phyloP scores from a whole-genome alignment of 2,888 invertebrate species.

The Reticulitermes lucifugus region DNA sequence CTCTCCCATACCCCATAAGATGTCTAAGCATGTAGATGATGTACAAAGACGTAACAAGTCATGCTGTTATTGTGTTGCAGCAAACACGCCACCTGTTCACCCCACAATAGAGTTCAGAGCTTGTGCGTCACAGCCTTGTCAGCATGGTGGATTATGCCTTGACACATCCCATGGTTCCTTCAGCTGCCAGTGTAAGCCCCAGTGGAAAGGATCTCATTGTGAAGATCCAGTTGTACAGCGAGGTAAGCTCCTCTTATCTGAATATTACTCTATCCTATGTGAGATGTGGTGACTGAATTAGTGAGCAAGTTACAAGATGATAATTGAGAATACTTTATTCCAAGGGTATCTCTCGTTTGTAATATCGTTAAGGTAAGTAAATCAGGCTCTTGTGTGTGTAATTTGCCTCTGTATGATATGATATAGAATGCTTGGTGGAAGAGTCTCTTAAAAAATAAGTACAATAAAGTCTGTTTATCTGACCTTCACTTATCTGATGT shows the following conservation, averaged over 20 bases:
- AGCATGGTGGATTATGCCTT: slow-evolving; percentile 81
- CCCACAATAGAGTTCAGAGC: slow-evolving; percentile 72
- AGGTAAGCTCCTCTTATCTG: slow-evolving; percentile 28
- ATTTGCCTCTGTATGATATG: too few relatives aligned
- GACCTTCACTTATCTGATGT: too few relatives aligned
- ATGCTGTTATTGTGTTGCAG: not conserved
- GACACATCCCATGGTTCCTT: slow-evolving; percentile 78
- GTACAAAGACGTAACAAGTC: not conserved
- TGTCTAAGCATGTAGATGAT: too few relatives aligned
- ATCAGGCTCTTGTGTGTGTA: too few relatives aligned
- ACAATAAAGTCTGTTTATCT: too few relatives aligned
- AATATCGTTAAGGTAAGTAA: not conserved
- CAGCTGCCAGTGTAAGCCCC: slow-evolving; percentile 78
- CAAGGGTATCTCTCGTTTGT: not conserved
- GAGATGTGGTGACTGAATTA: too few relatives aligned
- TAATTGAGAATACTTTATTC: not conserved
- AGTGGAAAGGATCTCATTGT: slow-evolving; percentile 79
- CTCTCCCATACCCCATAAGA: too few relatives aligned
- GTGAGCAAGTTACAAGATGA: not conserved
- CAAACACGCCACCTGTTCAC: slow-evolving; percentile 41
- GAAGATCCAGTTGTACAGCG: slow-evolving; percentile 64
- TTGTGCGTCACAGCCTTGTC: slow-evolving; percentile 80
- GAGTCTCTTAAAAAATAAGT: too few relatives aligned
- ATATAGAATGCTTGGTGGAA: too few relatives aligned
- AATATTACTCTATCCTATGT: too few relatives aligned